These are phyloP conservation scores for Octodon degus DNA, from an alignment of 2,113 vertebrate genomes.

Conservation along the genomic window DNA sequence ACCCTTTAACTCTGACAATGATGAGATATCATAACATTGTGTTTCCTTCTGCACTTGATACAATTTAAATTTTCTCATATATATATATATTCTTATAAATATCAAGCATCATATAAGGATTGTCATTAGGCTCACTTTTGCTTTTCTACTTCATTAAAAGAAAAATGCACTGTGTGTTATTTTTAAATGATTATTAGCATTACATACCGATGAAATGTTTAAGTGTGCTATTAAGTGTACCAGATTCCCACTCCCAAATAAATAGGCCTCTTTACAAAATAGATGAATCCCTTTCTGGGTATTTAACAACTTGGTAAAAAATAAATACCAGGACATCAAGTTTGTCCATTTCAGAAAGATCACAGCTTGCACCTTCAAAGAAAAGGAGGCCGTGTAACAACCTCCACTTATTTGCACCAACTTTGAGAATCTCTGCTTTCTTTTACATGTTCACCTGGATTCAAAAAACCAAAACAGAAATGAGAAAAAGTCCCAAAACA, in stretches of 20 bases:
- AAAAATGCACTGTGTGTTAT: background rate
- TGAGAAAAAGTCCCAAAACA: background rate
- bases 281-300: background rate
- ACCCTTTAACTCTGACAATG: background rate
- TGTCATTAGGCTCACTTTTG: background rate
- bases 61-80: background rate
- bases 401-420: background rate
- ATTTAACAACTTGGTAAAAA: background rate
- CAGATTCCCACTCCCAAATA: constrained; percentile 29
- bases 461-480: background rate
- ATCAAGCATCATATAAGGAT: background rate
- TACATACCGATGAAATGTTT: constrained; percentile 6
- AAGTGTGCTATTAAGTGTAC: constrained; percentile 15
- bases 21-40: background rate
- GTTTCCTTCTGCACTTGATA: background rate
- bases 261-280: background rate
- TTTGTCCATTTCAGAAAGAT: background rate
- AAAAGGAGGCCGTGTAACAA: background rate
- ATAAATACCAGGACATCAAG: background rate
- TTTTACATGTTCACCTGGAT: background rate
- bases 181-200: constrained; percentile 49
- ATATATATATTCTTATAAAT: background rate
- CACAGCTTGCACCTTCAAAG: background rate
- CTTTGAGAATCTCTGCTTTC: background rate
- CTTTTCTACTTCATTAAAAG: constrained; percentile 14